Base-by-base conservation (phyloP, 2,113 vertebrate genomes). In the Rafetus swinhoei region DNA sequence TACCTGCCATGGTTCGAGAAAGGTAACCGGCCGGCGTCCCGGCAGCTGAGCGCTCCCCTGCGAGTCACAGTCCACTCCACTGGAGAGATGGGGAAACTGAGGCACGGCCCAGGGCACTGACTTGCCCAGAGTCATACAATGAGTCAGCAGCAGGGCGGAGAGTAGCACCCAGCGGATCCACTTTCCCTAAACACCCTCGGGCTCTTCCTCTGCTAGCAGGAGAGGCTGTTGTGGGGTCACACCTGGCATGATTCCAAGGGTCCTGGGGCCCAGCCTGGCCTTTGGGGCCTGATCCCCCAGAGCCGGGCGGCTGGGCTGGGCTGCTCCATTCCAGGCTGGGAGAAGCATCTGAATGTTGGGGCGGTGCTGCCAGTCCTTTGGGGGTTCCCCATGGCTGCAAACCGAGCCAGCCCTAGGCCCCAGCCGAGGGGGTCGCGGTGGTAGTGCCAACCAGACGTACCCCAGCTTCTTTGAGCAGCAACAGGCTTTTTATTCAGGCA, bases 1-100 rank as follows among this genome's bases (percentile, higher is more conserved):
- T 99, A 99, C 95, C 94, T 99, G 88, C 98, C 99, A 57, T 99
- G 99, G 99, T 98, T 97, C 89, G 97, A 98, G 84, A 98, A 98
- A 98, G 98, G 99, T 99, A 96, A 12, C 77, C n/a, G n/a, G 8
- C 65, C 24, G 54, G 59, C 24, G 80, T 76, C 69, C 8, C 45
- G 72, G 19, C 35, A 13, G 45, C 21, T 77, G 11, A 77, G 65
- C 6, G 15, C 24, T 25, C 11, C 22, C 22, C 35, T 11, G 22
- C 9, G 39, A 12, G 13, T 22, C 74, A 50, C 39, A 77, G 9
- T 45, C 24, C 39, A 13, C 3, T 50, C 74, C 74, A 25, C 22
- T 25, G 35, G 25, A 25, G 35, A 25, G 74, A 50, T 24, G 35
- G 74, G 39, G 74, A 50, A 50, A 25, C 74, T 76, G 72, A 77